These are phyloP conservation scores for Frankliniella intonsa DNA, from an alignment of 2,888 invertebrate species.

Conservation along the genomic window DNA sequence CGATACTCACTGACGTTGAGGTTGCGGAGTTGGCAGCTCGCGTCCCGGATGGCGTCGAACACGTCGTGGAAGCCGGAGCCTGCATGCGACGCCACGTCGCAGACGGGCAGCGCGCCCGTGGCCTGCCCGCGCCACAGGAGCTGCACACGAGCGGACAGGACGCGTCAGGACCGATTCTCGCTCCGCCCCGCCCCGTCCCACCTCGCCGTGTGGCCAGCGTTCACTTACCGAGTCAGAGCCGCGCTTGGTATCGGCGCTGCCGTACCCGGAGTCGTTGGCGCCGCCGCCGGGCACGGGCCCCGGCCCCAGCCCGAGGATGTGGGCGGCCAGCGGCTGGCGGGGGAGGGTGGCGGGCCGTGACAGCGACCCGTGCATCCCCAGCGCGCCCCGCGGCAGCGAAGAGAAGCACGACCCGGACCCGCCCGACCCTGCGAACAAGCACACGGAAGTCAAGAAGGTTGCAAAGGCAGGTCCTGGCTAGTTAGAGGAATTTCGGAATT, in stretches of 20 bases:
- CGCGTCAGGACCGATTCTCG: neutral
- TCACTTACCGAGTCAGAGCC: conserved; percentile 5
- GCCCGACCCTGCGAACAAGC: conserved; percentile 35
- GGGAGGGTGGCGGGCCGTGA: conserved; percentile 50
- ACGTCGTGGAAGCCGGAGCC: conserved; percentile 46
- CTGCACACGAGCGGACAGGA: neutral
- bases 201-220: too few relatives aligned
- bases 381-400: conserved; percentile 50
- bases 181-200: too few relatives aligned
- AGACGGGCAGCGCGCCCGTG: neutral
- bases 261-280: conserved; percentile 32
- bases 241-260: conserved; percentile 8
- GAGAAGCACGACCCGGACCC: conserved; percentile 46
- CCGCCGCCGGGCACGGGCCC: conserved; percentile 27
- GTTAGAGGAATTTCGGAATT: too few relatives aligned
- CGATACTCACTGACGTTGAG: conserved; percentile 48
- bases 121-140: conserved; percentile 14
- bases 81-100: conserved; percentile 44
- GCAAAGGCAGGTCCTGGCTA: too few relatives aligned
- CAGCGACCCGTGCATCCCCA: conserved; percentile 49
- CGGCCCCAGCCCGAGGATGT: conserved; percentile 40
- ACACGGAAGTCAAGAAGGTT: too few relatives aligned
- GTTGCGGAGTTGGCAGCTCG: conserved; percentile 51
- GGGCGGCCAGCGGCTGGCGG: conserved; percentile 48
- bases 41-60: conserved; percentile 48